These are phyloP conservation scores for Laupala kohalensis DNA, from an alignment of 1,140 invertebrate species.

Conservation along the genomic window DNA sequence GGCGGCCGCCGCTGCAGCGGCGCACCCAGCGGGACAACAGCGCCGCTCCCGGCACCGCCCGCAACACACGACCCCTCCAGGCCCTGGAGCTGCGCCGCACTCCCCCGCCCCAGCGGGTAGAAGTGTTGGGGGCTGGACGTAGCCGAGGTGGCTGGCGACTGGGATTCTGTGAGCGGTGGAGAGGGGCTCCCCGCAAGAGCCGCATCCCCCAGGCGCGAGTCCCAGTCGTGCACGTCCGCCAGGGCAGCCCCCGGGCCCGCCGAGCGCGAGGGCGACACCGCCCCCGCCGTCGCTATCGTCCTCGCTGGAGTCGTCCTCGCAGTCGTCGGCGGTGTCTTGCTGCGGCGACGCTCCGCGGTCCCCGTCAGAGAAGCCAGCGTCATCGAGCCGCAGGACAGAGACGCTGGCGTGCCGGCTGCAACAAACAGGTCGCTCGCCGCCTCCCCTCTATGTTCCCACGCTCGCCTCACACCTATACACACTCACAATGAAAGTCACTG, in stretches of 20 bases:
- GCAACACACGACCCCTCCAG: slow-evolving; percentile 5
- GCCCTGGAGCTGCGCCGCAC: slow-evolving; percentile 11
- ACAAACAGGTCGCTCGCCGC: slow-evolving; percentile 4
- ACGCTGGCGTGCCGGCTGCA: slow-evolving; percentile 26
- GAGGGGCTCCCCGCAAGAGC: slow-evolving; percentile 13
- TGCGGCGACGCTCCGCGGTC: slow-evolving; percentile 9
- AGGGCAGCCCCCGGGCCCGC: no score
- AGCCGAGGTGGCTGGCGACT: slow-evolving; percentile 23
- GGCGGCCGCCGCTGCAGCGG: neutral
- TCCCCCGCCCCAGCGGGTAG: slow-evolving; percentile 11
- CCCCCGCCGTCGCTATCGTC: slow-evolving; percentile 12
- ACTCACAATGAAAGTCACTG: neutral
- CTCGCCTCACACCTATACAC: no score
- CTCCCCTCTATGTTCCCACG: neutral
- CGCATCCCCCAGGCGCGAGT: slow-evolving; percentile 14
- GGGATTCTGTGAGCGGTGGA: slow-evolving; percentile 17
- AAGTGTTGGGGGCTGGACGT: slow-evolving; percentile 23
- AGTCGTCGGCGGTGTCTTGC: slow-evolving; percentile 7
- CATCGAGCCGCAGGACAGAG: slow-evolving; percentile 47
- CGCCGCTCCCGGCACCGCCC: neutral
- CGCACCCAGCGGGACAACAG: no score
- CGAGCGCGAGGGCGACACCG: slow-evolving; percentile 3
- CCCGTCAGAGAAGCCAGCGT: slow-evolving; percentile 33
- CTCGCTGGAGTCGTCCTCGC: slow-evolving; percentile 13
- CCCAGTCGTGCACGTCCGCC: slow-evolving; percentile 20